These are phyloP conservation scores for Edolisoma coerulescens DNA, from an alignment of 2,113 vertebrate species.

Conservation along the genomic window DNA sequence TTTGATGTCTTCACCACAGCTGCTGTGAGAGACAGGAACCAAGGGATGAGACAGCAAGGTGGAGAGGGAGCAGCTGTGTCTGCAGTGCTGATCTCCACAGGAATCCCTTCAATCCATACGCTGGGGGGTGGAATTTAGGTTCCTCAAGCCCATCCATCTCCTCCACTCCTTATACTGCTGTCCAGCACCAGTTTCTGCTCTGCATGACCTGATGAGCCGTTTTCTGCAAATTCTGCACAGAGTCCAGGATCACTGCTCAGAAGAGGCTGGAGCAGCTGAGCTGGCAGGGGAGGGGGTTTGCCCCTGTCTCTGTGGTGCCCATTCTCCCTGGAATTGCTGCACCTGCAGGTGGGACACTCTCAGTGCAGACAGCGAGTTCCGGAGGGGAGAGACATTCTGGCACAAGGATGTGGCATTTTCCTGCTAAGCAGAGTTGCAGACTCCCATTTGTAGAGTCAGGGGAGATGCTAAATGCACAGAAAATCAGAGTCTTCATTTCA, in stretches of 20 bases:
- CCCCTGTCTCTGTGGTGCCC: background rate
- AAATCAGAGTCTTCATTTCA: background rate
- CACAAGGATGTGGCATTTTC: background rate
- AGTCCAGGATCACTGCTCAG: background rate
- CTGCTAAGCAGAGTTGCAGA: background rate
- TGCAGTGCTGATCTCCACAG: background rate
- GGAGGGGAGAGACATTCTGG: background rate
- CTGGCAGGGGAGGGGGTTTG: background rate
- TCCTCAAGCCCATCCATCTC: background rate
- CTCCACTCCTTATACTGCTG: background rate
- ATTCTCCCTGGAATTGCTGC: background rate
- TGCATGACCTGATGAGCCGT: background rate
- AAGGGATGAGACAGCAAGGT: background rate
- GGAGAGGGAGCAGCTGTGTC: background rate
- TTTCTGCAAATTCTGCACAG: background rate
- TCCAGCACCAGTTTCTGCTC: background rate
- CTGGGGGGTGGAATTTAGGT: rapidly evolving
- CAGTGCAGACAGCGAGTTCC: background rate
- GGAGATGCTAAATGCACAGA: background rate
- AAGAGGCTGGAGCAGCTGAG: background rate
- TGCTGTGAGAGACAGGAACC: background rate
- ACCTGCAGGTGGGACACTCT: background rate
- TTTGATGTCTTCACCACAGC: background rate
- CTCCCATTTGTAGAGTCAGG: background rate
- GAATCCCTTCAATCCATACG: rapidly evolving